Conservation (phyloP, 2,113 vertebrate genomes). For the Cephalopterus ornatus region DNA sequence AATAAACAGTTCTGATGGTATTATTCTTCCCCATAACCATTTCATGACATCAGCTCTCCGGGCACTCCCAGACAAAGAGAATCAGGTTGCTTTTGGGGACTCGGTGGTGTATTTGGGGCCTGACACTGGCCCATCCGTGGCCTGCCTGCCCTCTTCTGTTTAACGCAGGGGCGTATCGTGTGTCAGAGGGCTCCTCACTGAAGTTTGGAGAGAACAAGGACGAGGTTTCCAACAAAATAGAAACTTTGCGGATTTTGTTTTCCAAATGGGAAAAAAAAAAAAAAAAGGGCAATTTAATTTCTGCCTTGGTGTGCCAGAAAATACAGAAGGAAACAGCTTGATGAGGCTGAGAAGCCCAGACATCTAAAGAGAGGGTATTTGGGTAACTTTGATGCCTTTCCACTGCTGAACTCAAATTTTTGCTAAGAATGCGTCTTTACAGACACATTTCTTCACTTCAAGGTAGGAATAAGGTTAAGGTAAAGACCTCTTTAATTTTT, state of each 20-base stretch:
- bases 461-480: slow-evolving; percentile 1
- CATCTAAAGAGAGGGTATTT: not conserved
- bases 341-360: not conserved
- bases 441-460: not conserved
- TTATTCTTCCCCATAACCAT: slow-evolving; percentile 62
- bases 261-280: not conserved
- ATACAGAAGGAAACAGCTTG: not conserved
- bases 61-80: slow-evolving; percentile 52
- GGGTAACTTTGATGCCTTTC: not conserved
- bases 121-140: slow-evolving; percentile 5
- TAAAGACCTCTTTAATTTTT: slow-evolving; percentile 24
- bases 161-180: not conserved
- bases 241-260: slow-evolving; percentile 3
- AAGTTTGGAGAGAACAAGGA: not conserved
- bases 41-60: slow-evolving; percentile 61
- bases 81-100: slow-evolving; percentile 28
- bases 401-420: not conserved
- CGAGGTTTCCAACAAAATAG: slow-evolving; percentile 37
- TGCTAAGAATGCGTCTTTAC: not conserved
- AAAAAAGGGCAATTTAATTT: not conserved
- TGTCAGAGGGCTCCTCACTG: slow-evolving; percentile 33
- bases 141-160: slow-evolving; percentile 6
- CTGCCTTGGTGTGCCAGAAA: slow-evolving; percentile 5
- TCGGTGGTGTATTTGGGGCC: not conserved
- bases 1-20: slow-evolving; percentile 68